phyloP scores from a whole-genome alignment of 1,140 invertebrate genomes.

The Cotesia typhae region DNA sequence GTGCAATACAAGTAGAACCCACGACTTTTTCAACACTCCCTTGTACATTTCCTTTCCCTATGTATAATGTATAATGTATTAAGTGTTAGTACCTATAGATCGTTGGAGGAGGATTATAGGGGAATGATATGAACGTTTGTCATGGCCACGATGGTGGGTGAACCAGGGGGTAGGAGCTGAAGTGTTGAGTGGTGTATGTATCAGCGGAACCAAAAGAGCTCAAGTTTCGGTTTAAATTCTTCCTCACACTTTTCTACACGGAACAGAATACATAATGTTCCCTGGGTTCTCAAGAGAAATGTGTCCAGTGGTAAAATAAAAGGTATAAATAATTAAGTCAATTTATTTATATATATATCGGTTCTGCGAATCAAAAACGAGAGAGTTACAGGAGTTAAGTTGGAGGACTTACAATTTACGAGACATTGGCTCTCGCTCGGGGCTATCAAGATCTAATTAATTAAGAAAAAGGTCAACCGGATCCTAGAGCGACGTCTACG shows the following conservation, averaged over 20 bases:
- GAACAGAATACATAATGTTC: not conserved
- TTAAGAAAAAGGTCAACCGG: constrained; percentile 27
- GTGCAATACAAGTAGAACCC: not conserved
- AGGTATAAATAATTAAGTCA: not conserved
- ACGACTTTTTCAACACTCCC: constrained; percentile 3
- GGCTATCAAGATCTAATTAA: constrained; percentile 37
- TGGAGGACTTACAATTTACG: not conserved
- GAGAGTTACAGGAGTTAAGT: not conserved
- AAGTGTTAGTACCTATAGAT: too few relatives aligned
- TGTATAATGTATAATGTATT: not conserved
- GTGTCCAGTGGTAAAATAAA: not conserved
- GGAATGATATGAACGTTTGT: not conserved
- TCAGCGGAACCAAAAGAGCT: not conserved
- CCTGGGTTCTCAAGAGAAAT: not conserved
- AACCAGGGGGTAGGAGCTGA: not conserved
- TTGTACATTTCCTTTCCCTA: not conserved
- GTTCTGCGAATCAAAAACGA: constrained; percentile 28
- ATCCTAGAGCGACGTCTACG: not conserved
- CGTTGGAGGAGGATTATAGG: not conserved
- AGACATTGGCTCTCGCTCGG: not conserved
- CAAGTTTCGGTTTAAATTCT: constrained; percentile 22
- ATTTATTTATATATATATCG: constrained; percentile 13
- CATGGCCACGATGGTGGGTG: not conserved
- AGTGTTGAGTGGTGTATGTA: constrained; percentile 21
- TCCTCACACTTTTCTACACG: not conserved